Base-by-base conservation (phyloP, 2,797 vertebrate species). In the Cichlasoma orientale region DNA sequence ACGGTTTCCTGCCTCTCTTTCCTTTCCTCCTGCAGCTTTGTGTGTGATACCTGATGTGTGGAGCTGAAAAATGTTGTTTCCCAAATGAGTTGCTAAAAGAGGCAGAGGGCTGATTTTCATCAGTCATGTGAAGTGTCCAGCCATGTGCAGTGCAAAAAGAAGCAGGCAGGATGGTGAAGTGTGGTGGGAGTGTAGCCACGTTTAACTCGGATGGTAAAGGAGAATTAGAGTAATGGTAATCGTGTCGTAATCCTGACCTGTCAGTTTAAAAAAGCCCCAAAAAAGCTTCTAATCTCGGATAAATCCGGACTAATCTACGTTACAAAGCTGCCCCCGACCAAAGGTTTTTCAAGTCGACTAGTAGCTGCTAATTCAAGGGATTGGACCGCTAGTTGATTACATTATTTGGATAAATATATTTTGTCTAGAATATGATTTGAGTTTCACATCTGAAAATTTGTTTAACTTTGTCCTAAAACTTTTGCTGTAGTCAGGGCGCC, bases 1-100 rank as follows among this genome's bases (percentile, higher is more conserved):
- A 83, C 41, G 44, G 55, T 82, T 90, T 92, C 87, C 89, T 89
- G 74, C 69, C 36, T 61, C 73, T 25, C 16, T 71, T 54, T 36
- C 66, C 52, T 72, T 61, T 74, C 36, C 55, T 72, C 16, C 53
- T 57, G 4, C 66, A 52, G 58, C 50, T 52, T 29, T 23, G 12
- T n/a, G 21, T 19, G 57, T 38, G 25, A 44, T 14, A 50, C 16
- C 12, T 71, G 41, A 12, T 31, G 11, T 19, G 19, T 44, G 18
- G 13, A 27, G 56, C 31, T 27, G 18, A n/a, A 54, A 75, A 36
- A 54, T 57, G 70, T 36, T 25, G 21, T 69, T 84, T 58, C 2
- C 29, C 5, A 47, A 63, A 57, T 58, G 63, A 57, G 38, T 86
- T 71, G 29, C 68, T 36, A 54, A 88, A 70, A 74, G 63, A 63